These are phyloP conservation scores for Octomys mimax DNA, from an alignment of 2,797 vertebrate species.

Conservation along the genomic window DNA sequence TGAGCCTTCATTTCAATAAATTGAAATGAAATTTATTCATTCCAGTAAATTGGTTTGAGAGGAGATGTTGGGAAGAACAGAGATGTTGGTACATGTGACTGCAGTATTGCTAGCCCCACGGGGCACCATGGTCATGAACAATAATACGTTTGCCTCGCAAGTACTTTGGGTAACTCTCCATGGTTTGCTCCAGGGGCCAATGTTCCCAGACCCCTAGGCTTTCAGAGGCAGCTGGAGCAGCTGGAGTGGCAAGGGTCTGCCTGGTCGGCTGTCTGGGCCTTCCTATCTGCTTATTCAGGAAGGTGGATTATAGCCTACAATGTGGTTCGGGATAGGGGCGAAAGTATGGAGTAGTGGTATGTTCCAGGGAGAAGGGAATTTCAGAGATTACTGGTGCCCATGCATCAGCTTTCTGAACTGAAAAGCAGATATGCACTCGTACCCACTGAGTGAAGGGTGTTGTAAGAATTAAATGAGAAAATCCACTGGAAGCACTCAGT, in stretches of 20 bases:
- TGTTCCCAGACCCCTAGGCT: neutral
- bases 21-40: slow-evolving; percentile 45
- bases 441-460: neutral
- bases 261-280: neutral
- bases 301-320: neutral
- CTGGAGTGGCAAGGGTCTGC: neutral
- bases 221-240: neutral
- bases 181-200: neutral
- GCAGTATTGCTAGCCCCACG: neutral
- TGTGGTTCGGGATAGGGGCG: neutral
- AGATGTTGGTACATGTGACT: neutral
- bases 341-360: neutral
- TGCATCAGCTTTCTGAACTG: neutral
- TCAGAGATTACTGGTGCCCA: neutral
- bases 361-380: neutral
- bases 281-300: neutral
- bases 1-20: slow-evolving; percentile 37
- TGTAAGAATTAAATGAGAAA: neutral
- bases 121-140: neutral
- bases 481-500: neutral
- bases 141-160: neutral
- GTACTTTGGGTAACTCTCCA: neutral
- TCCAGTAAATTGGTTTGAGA: slow-evolving; percentile 33
- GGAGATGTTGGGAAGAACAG: neutral
- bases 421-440: neutral